Conservation (phyloP, 2,888 invertebrate genomes). For the Philaethria dido region DNA sequence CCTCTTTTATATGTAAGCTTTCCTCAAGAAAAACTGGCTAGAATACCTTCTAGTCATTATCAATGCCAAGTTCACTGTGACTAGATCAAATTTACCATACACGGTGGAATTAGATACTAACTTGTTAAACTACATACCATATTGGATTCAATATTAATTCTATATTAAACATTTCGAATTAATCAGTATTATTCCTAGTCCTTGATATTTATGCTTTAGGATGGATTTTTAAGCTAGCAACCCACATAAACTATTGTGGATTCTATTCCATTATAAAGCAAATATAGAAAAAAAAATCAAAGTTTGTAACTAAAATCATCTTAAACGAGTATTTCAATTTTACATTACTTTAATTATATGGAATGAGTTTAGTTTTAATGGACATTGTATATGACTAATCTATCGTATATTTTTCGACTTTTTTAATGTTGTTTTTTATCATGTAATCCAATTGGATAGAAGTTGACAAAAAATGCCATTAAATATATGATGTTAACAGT, state of each 20-base stretch:
- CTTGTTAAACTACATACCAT: constrained; percentile 6
- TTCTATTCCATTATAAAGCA: no score
- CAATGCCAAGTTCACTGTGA: constrained; percentile 36
- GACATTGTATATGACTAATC: neutral
- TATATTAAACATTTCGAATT: neutral
- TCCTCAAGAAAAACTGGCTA: constrained; percentile 34
- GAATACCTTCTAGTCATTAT: constrained; percentile 13
- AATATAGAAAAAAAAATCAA: no score
- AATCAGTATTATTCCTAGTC: neutral
- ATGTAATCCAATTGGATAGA: neutral
- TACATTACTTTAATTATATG: no score
- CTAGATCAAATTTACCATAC: constrained; percentile 20
- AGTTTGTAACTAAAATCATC: no score
- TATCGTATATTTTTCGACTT: neutral
- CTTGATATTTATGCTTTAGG: neutral
- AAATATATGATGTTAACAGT: neutral
- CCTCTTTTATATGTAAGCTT: constrained; percentile 23
- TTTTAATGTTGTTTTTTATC: neutral
- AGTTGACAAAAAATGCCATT: neutral
- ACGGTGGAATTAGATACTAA: constrained; percentile 11
- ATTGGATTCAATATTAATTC: neutral
- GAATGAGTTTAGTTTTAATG: no score
- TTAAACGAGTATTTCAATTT: no score
- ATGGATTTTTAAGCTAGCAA: neutral
- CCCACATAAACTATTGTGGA: no score